phyloP scores from a whole-genome alignment of 37 sponge, comb jelly and placozoan species.

The Hormiphora californensis region DNA sequence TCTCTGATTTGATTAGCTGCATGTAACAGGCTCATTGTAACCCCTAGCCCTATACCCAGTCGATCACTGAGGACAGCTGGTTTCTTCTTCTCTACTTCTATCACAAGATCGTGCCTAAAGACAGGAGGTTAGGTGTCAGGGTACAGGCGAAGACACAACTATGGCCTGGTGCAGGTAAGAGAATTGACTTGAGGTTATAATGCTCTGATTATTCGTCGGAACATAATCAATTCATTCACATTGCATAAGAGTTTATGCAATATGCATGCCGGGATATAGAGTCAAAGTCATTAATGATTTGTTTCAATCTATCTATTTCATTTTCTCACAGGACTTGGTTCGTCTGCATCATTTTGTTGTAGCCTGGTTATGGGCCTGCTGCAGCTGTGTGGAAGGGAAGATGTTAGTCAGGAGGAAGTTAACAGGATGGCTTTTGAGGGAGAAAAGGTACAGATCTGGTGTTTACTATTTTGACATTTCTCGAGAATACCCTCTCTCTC shows the following conservation, averaged over 20 bases:
- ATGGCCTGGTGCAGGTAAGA: slow-evolving; percentile 45
- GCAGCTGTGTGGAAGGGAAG: background rate
- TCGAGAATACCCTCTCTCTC: background rate
- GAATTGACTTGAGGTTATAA: too few species aligned
- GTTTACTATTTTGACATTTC: background rate
- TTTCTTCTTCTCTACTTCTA: slow-evolving; percentile 38
- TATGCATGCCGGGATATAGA: too few species aligned
- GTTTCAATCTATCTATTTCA: background rate
- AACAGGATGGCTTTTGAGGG: slow-evolving; percentile 16
- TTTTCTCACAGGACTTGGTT: background rate
- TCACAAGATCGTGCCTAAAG: slow-evolving; percentile 33
- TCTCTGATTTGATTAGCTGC: background rate
- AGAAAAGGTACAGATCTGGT: background rate
- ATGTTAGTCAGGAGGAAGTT: background rate
- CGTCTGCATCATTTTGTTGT: slow-evolving; percentile 47
- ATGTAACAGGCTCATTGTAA: background rate
- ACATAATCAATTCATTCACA: background rate
- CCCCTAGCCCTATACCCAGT: background rate
- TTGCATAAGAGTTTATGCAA: background rate
- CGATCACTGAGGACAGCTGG: background rate
- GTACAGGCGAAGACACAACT: slow-evolving; percentile 14
- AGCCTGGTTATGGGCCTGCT: background rate
- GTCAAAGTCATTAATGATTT: background rate
- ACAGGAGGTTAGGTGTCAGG: background rate
- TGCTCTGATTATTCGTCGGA: background rate